Percentiles rank a stretch among this genome's conserved stretches.
Evolutionary conservation across 2,888 invertebrate genomes (phyloP).

Genomic region (Labia minor): DNA sequence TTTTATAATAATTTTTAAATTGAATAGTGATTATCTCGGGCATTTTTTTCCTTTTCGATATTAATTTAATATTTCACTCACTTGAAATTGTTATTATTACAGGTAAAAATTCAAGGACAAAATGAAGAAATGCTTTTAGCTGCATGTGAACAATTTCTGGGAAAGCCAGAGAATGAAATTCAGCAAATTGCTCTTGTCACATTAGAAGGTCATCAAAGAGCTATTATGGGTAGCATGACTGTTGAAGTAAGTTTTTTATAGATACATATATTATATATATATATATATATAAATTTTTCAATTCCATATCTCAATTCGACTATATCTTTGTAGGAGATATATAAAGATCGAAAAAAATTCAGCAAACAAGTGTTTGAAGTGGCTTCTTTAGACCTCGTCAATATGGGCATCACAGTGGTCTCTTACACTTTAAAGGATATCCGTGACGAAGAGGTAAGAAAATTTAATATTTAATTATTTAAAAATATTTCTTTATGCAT

Average conservation of each 20-base stretch:
- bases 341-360: constrained; percentile 91
- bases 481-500: constrained; percentile 1
- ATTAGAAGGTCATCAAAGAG: constrained; percentile 85
- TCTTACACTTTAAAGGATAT: constrained; percentile 92
- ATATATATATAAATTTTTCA: neutral
- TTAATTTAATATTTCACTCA: too few relatives aligned
- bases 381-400: constrained; percentile 86
- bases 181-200: constrained; percentile 86
- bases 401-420: constrained; percentile 93
- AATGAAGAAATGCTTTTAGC: constrained; percentile 81
- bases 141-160: constrained; percentile 88
- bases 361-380: constrained; percentile 89
- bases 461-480: constrained; percentile 14
- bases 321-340: constrained; percentile 57
- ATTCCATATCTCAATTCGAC: neutral
- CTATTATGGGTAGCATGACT: constrained; percentile 95
- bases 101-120: constrained; percentile 82
- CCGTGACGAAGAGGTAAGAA: constrained; percentile 79
- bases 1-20: too few relatives aligned
- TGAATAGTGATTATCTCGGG: too few relatives aligned
- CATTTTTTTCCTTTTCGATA: too few relatives aligned
- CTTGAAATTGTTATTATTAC: too few relatives aligned
- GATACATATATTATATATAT: too few relatives aligned
- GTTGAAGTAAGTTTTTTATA: constrained; percentile 52
- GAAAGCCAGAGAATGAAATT: constrained; percentile 77